Conservation (phyloP, 2,888 invertebrate species). For the Tromatobia lineatoria region DNA sequence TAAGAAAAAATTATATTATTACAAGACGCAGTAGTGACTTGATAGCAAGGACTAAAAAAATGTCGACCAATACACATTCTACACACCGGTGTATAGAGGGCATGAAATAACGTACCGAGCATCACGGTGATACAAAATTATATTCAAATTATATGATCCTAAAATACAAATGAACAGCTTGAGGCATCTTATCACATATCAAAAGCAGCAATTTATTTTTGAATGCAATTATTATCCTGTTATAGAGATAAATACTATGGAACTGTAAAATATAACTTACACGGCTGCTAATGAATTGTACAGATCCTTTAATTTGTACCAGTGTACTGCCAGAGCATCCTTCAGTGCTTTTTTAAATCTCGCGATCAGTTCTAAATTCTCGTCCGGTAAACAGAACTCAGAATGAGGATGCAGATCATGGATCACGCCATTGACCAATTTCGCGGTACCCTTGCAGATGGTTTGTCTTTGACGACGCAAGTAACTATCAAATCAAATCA, state of each 20-base stretch:
- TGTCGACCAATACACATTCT: too few relatives aligned
- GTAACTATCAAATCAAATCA: constrained; percentile 44
- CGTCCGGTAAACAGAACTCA: constrained; percentile 32
- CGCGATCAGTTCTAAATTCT: neutral
- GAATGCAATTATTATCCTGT: neutral
- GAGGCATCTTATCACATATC: too few relatives aligned
- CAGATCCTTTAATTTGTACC: neutral
- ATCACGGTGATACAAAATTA: too few relatives aligned
- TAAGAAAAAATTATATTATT: too few relatives aligned
- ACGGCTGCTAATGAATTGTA: neutral
- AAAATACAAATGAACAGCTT: too few relatives aligned
- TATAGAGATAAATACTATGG: neutral
- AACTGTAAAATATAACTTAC: neutral
- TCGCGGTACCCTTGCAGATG: constrained; percentile 41
- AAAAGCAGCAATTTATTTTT: too few relatives aligned
- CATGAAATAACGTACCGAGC: too few relatives aligned
- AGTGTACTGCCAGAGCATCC: constrained; percentile 33
- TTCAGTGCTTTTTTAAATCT: constrained; percentile 45
- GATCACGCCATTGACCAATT: constrained; percentile 2
- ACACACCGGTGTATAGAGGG: too few relatives aligned
- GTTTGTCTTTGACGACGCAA: constrained; percentile 39
- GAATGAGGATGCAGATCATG: constrained; percentile 42
- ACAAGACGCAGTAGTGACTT: too few relatives aligned
- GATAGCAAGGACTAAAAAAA: too few relatives aligned
- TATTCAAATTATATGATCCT: too few relatives aligned